Evolutionary conservation across 1,140 invertebrate species (phyloP).

Genomic region (Belonocnema kinseyi): DNA sequence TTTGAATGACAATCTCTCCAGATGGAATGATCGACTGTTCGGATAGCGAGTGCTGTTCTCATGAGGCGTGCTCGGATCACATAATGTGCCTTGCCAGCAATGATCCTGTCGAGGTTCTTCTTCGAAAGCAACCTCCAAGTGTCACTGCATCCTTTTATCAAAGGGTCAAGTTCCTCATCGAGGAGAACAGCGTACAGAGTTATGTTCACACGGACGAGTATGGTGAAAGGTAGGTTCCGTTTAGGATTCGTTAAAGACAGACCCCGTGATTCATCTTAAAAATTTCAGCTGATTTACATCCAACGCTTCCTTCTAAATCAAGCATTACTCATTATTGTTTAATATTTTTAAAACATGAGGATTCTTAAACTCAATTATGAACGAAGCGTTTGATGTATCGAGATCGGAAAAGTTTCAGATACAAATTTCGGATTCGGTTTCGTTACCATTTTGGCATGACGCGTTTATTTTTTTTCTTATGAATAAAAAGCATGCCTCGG

Average conservation of each 20-base stretch:
- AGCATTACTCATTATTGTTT: too few relatives aligned
- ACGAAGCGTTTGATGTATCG: not conserved
- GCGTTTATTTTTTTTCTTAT: constrained; percentile 16
- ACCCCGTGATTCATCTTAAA: constrained; percentile 2
- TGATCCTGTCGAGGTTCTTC: constrained; percentile 95
- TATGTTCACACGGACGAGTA: constrained; percentile 98
- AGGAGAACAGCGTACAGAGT: constrained; percentile 98
- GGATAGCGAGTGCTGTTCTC: constrained; percentile 96
- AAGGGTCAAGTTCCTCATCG: constrained; percentile 97
- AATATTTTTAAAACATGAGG: too few relatives aligned
- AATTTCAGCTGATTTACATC: not conserved
- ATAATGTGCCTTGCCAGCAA: constrained; percentile 96
- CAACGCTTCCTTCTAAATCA: not conserved
- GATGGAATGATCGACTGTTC: constrained; percentile 98
- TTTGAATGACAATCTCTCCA: constrained; percentile 67
- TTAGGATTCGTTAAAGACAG: constrained; percentile 29
- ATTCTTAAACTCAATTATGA: not conserved
- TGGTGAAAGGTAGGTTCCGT: constrained; percentile 93
- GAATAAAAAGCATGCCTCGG: constrained; percentile 9
- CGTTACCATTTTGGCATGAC: constrained; percentile 17
- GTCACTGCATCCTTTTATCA: constrained; percentile 98
- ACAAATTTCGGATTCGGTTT: constrained; percentile 21
- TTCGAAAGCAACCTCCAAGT: constrained; percentile 95
- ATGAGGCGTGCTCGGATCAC: constrained; percentile 88
- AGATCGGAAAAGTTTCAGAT: constrained; percentile 19